These are phyloP conservation scores for Zootermopsis nevadensis DNA, from an alignment of 2,888 invertebrate species.

Conservation along the genomic window DNA sequence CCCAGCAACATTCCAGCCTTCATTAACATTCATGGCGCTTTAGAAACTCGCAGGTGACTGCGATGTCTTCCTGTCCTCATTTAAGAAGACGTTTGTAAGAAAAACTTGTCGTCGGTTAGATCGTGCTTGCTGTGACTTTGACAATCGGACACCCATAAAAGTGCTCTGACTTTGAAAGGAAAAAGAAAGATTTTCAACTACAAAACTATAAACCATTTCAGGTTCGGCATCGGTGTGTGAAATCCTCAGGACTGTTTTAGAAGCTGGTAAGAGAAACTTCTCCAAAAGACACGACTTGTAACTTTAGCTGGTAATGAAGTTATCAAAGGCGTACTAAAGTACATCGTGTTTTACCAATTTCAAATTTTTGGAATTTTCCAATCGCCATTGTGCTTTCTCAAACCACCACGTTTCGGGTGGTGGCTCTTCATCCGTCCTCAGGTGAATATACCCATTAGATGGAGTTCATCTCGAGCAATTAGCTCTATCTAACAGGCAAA, in stretches of 20 bases:
- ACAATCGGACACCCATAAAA: background rate
- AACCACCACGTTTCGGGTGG: too few species aligned
- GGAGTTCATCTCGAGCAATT: too few species aligned
- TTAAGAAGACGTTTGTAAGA: background rate
- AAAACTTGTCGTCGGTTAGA: background rate
- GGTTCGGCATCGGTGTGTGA: background rate
- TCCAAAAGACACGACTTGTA: too few species aligned
- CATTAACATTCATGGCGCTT: constrained; percentile 1
- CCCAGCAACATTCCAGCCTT: background rate
- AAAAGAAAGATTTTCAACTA: background rate
- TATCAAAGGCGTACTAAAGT: too few species aligned
- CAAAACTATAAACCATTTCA: background rate
- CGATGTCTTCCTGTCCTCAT: background rate
- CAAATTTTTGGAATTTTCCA: too few species aligned
- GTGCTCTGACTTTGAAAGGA: background rate
- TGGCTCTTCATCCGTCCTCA: too few species aligned
- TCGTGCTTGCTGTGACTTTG: background rate
- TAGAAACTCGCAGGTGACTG: constrained; percentile 1
- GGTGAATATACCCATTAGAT: too few species aligned
- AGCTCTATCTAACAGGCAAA: too few species aligned
- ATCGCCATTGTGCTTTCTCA: too few species aligned
- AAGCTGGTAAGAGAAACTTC: too few species aligned
- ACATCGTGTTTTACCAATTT: too few species aligned
- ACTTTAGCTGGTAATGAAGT: too few species aligned
- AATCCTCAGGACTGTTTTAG: background rate